phyloP scores from a whole-genome alignment of 2,888 invertebrate species.

The Cerceris ruficornis region DNA sequence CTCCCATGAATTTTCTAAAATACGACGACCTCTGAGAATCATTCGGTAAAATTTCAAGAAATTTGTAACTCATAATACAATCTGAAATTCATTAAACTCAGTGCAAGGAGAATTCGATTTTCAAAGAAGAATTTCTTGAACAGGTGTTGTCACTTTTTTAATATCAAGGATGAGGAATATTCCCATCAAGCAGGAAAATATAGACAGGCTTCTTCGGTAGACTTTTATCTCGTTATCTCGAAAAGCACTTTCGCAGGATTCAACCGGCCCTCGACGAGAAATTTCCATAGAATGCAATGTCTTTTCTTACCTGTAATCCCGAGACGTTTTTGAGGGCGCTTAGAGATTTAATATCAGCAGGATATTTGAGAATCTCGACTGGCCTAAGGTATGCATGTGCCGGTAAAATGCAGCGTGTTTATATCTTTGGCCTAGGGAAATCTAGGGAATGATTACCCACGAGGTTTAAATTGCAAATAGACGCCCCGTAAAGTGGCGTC shows the following conservation, averaged over 20 bases:
- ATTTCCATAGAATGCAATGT: conserved; percentile 14
- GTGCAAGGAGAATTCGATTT: too few species aligned
- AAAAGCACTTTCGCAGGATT: not conserved
- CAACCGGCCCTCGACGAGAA: not conserved
- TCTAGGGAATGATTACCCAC: conserved; percentile 48
- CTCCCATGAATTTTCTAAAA: too few species aligned
- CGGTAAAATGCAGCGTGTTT: conserved; percentile 37
- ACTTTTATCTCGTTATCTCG: not conserved
- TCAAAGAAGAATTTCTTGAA: too few species aligned
- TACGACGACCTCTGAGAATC: too few species aligned
- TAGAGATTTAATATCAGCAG: conserved; percentile 51
- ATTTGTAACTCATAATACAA: too few species aligned
- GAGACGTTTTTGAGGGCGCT: conserved; percentile 21
- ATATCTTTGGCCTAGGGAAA: conserved; percentile 40
- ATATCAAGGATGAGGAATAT: too few species aligned
- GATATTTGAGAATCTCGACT: conserved; percentile 37
- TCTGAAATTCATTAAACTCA: too few species aligned
- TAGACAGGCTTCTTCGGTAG: too few species aligned
- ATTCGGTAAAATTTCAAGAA: too few species aligned
- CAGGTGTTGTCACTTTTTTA: too few species aligned
- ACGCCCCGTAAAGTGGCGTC: conserved; percentile 15
- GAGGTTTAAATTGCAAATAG: conserved; percentile 59
- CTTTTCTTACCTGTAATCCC: conserved; percentile 30
- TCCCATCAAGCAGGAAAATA: too few species aligned
- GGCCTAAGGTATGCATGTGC: conserved; percentile 22